Conservation (phyloP, 2,113 vertebrate genomes). For the Hymenochirus boettgeri region DNA sequence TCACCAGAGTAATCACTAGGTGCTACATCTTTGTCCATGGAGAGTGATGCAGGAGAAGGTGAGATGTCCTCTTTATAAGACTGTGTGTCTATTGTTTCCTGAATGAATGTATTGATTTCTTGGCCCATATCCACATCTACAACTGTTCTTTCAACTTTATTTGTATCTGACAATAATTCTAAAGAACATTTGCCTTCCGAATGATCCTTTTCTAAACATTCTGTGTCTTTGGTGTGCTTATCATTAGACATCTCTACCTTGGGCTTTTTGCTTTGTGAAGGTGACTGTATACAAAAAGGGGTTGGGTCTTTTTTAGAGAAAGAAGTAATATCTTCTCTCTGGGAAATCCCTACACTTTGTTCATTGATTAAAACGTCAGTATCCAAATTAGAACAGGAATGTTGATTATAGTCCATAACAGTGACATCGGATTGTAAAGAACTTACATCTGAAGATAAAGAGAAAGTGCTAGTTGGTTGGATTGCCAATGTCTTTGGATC, state of each 20-base stretch:
- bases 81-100: not conserved
- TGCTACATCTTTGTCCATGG: slow-evolving; percentile 12
- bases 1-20: not conserved
- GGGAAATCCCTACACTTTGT: slow-evolving; percentile 41
- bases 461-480: not conserved
- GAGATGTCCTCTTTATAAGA: not conserved
- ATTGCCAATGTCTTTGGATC: not conserved
- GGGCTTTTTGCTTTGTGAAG: slow-evolving; percentile 81
- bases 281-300: slow-evolving; percentile 51
- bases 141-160: not conserved
- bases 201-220: not conserved
- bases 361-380: slow-evolving; percentile 40
- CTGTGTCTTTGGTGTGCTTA: not conserved
- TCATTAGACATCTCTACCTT: slow-evolving; percentile 62
- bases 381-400: not conserved
- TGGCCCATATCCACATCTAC: not conserved
- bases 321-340: not conserved
- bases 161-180: not conserved
- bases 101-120: not conserved
- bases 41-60: slow-evolving; percentile 14
- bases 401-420: not conserved
- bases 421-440: too few relatives aligned
- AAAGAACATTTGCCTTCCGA: not conserved
- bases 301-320: not conserved
- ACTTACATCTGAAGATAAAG: not conserved